phyloP scores from a whole-genome alignment of 2,797 vertebrate genomes.

The Epinephelus awoara region DNA sequence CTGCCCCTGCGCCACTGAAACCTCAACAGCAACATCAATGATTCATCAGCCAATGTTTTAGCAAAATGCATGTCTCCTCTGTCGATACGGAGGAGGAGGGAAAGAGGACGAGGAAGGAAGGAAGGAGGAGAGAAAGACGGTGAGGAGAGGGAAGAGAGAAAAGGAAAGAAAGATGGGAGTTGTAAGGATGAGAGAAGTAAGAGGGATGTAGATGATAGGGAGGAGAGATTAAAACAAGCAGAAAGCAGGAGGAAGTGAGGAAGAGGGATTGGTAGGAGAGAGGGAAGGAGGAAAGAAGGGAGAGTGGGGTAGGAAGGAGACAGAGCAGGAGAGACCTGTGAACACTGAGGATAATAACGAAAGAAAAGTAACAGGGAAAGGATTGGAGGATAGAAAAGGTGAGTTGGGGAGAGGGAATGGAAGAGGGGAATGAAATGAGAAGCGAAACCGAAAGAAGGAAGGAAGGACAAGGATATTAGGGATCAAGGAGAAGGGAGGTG shows the following conservation, averaged over 20 bases:
- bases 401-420: too few relatives aligned
- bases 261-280: neutral
- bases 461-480: too few relatives aligned
- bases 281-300: neutral
- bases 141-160: constrained; percentile 33
- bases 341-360: too few relatives aligned
- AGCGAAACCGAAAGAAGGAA: neutral
- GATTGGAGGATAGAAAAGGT: too few relatives aligned
- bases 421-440: neutral
- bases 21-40: constrained; percentile 84
- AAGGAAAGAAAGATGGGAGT: neutral
- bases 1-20: constrained; percentile 81
- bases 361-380: too few relatives aligned
- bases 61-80: constrained; percentile 80
- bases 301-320: too few relatives aligned
- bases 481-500: too few relatives aligned
- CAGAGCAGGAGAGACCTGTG: too few relatives aligned
- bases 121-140: constrained; percentile 18
- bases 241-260: neutral
- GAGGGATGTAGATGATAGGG: neutral
- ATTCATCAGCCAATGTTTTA: constrained; percentile 85
- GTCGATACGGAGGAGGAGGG: constrained; percentile 71
- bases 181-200: neutral
- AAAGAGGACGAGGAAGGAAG: constrained; percentile 37
- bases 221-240: neutral